A percentile compares a stretch with the other conserved stretches of the same genome.
phyloP scores from a whole-genome alignment of 2,888 invertebrate species.

The Caradrina clavipalpis region DNA sequence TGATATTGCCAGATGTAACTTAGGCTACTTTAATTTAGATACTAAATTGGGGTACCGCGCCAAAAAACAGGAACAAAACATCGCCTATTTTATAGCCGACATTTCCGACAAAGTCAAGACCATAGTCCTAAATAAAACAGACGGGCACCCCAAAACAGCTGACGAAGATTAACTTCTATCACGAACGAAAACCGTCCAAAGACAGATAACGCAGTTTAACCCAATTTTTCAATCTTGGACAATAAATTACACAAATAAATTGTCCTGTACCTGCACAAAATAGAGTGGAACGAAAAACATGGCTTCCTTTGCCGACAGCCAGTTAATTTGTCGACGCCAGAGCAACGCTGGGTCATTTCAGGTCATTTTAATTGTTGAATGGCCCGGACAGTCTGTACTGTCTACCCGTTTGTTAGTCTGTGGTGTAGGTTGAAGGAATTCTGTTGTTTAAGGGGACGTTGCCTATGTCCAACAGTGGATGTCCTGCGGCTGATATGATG shows the following conservation, averaged over 20 bases:
- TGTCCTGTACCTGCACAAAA: constrained; percentile 63
- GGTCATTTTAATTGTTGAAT: constrained; percentile 67
- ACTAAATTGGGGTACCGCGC: too few relatives aligned
- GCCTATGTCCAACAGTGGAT: too few relatives aligned
- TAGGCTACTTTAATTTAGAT: too few relatives aligned
- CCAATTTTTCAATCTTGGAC: constrained; percentile 59
- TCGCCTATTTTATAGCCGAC: neutral
- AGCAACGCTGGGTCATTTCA: constrained; percentile 55
- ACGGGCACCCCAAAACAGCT: neutral
- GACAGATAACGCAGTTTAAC: constrained; percentile 41
- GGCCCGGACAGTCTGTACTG: constrained; percentile 37
- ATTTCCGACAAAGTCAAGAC: too few relatives aligned
- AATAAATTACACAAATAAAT: constrained; percentile 68
- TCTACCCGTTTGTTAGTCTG: constrained; percentile 38
- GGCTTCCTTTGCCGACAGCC: constrained; percentile 54
- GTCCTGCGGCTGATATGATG: too few relatives aligned
- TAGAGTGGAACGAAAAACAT: constrained; percentile 57
- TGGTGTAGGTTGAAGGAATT: constrained; percentile 3
- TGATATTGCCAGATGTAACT: too few relatives aligned
- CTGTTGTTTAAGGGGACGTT: neutral
- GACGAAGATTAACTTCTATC: constrained; percentile 26
- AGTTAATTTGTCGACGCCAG: constrained; percentile 74
- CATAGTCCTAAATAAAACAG: neutral
- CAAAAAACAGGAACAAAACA: neutral
- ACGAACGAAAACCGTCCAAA: neutral